These are phyloP conservation scores for Tenodera sinensis DNA, from an alignment of 2,888 invertebrate genomes.

Conservation along the genomic window DNA sequence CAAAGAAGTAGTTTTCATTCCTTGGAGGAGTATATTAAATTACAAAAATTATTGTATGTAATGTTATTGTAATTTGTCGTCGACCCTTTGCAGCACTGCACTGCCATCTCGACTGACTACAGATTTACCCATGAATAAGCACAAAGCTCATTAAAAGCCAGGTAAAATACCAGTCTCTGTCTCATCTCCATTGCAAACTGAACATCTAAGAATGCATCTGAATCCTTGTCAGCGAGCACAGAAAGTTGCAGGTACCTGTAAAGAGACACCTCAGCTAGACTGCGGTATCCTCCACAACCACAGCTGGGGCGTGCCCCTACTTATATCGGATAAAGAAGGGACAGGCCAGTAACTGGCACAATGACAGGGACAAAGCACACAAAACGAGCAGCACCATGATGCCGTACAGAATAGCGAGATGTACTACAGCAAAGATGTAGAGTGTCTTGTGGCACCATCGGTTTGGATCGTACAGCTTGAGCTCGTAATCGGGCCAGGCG, in stretches of 20 bases:
- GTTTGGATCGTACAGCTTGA: slow-evolving; percentile 70
- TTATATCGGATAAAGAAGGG: slow-evolving; percentile 46
- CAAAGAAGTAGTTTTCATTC: no score
- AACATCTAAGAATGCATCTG: no score
- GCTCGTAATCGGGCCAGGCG: slow-evolving; percentile 72
- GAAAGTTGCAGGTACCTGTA: not conserved
- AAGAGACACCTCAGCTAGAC: not conserved
- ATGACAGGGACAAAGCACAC: slow-evolving; percentile 56
- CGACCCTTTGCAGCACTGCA: no score
- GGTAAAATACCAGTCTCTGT: no score
- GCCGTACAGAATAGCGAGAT: slow-evolving; percentile 67
- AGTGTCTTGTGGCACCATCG: slow-evolving; percentile 75
- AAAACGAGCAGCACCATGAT: slow-evolving; percentile 56
- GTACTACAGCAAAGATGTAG: slow-evolving; percentile 72
- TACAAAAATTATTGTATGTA: no score
- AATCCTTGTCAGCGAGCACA: not conserved
- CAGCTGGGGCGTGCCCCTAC: slow-evolving; percentile 23
- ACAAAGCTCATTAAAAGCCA: no score
- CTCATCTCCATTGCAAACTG: no score
- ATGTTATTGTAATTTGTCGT: no score
- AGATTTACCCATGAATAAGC: no score
- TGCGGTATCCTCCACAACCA: not conserved
- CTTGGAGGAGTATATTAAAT: no score
- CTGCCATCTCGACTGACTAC: no score
- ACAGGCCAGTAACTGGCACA: slow-evolving; percentile 68